Evolutionary conservation across 2,888 invertebrate genomes (phyloP).

Genomic region (Athalia cordata): DNA sequence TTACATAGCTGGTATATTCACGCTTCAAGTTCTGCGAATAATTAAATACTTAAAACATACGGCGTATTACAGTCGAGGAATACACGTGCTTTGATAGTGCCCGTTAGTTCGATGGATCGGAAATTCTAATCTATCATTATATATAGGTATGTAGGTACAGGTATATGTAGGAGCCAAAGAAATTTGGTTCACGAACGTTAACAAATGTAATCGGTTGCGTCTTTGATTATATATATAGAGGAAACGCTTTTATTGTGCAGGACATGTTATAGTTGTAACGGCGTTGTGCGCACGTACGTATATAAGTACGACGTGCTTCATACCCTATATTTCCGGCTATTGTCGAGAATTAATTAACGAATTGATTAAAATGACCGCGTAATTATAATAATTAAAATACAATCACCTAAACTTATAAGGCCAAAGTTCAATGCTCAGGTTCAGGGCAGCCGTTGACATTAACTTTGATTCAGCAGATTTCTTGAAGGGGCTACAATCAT

Average conservation of each 20-base stretch:
- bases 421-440: slow-evolving; percentile 62
- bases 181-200: too few species aligned
- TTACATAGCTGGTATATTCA: too few species aligned
- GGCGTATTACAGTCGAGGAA: background rate
- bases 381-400: slow-evolving; percentile 69
- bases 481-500: background rate
- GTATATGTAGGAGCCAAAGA: too few species aligned
- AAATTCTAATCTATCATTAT: slow-evolving; percentile 38
- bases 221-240: background rate
- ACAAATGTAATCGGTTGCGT: background rate
- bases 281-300: slow-evolving; percentile 49
- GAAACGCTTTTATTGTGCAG: too few species aligned
- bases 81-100: slow-evolving; percentile 53
- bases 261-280: too few species aligned
- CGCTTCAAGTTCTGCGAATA: too few species aligned
- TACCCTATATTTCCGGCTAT: slow-evolving; percentile 62
- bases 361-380: slow-evolving; percentile 62
- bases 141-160: background rate
- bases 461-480: slow-evolving; percentile 8
- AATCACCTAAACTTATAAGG: slow-evolving; percentile 61
- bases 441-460: slow-evolving; percentile 63
- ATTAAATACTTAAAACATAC: too few species aligned
- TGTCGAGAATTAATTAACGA: slow-evolving; percentile 62
- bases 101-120: slow-evolving; percentile 48
- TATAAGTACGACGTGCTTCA: too few species aligned